Percentiles rank a stretch among this genome's conserved stretches.
Evolutionary conservation across 2,797 vertebrate species (phyloP).

Genomic region (Simalia tracyae): DNA sequence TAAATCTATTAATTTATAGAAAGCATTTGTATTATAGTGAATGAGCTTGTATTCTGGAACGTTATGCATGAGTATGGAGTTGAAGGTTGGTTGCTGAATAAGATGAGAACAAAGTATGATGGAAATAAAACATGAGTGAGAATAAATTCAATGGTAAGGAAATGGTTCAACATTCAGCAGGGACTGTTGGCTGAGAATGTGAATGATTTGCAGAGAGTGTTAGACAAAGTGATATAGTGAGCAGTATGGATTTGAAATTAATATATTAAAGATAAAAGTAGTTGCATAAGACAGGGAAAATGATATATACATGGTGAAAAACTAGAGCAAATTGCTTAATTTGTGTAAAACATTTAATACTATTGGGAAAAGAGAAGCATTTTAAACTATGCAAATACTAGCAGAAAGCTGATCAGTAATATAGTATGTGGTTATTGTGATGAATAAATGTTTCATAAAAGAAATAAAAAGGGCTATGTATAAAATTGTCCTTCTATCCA

Average conservation of each 20-base stretch:
- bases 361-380: not conserved
- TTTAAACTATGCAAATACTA: not conserved
- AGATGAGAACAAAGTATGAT: not conserved
- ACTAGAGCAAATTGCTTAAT: not conserved
- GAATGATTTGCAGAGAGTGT: not conserved
- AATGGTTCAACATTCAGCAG: not conserved
- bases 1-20: not conserved
- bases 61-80: not conserved
- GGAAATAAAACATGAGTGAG: not conserved
- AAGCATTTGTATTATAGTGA: not conserved
- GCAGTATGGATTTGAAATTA: not conserved
- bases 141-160: not conserved
- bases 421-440: not conserved
- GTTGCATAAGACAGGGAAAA: not conserved
- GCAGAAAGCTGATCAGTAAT: too few relatives aligned
- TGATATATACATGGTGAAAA: not conserved
- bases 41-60: not conserved
- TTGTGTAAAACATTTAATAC: not conserved
- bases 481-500: not conserved
- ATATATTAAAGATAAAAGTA: not conserved
- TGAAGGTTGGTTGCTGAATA: not conserved
- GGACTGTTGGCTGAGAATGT: not conserved
- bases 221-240: not conserved
- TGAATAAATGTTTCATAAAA: not conserved
- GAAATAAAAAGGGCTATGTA: not conserved